Conservation (phyloP, 2,113 vertebrate genomes). For the Pygoscelis adeliae region DNA sequence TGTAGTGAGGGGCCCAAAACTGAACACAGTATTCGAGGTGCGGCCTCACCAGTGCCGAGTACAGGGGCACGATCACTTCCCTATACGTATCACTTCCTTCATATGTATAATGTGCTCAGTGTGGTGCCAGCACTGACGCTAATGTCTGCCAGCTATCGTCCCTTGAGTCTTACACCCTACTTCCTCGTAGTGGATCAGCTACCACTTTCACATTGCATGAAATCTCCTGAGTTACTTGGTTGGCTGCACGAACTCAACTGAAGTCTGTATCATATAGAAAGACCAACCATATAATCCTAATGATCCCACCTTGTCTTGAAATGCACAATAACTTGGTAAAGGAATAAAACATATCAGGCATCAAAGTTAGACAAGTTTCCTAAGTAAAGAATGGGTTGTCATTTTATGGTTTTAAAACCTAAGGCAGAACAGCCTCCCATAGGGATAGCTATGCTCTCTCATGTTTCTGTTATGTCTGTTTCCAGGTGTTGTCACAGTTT, state of each 20-base stretch:
- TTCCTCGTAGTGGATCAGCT: not conserved
- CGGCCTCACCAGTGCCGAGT: too few relatives aligned
- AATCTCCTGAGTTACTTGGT: not conserved
- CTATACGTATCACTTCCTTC: too few relatives aligned
- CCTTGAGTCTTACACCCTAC: not conserved
- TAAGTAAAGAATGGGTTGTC: constrained; percentile 8
- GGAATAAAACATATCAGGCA: not conserved
- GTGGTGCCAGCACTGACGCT: not conserved
- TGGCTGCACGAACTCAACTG: not conserved
- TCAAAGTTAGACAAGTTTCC: not conserved
- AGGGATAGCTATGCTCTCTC: not conserved
- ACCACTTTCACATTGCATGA: not conserved
- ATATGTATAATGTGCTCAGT: not conserved
- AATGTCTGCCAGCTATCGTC: not conserved
- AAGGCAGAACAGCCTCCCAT: not conserved
- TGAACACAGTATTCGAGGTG: too few relatives aligned
- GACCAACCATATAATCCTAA: not conserved
- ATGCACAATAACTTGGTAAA: not conserved
- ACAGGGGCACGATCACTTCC: too few relatives aligned
- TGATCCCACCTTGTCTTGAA: not conserved
- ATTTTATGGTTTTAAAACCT: not conserved
- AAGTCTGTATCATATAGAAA: not conserved
- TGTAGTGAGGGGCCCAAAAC: too few relatives aligned
- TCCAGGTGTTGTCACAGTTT: constrained; percentile 11
- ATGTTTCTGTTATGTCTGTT: constrained; percentile 4